Conservation (phyloP, 1,140 invertebrate species). For the Lithobius niger region DNA sequence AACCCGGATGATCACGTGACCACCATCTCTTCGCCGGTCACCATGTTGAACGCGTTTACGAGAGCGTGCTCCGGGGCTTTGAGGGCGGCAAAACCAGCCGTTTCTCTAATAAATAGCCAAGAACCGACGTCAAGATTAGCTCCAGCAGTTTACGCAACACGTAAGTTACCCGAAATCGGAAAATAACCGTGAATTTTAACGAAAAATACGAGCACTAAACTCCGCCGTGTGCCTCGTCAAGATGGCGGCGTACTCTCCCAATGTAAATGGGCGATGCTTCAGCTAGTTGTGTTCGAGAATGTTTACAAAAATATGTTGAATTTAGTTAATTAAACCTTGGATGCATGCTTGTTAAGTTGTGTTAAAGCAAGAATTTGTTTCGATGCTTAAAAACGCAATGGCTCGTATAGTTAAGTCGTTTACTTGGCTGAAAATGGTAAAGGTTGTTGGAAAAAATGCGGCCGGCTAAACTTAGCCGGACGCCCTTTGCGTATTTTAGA, state of each 20-base stretch:
- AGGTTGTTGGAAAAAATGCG: too few species aligned
- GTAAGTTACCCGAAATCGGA: slow-evolving; percentile 37
- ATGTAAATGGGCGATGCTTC: background rate
- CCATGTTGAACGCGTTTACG: slow-evolving; percentile 48
- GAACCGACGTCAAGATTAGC: slow-evolving; percentile 41
- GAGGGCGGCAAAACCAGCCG: slow-evolving; percentile 41
- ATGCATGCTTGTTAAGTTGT: background rate
- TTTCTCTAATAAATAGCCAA: slow-evolving; percentile 35
- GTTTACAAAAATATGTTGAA: background rate
- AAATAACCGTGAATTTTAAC: too few species aligned
- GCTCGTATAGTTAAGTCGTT: too few species aligned
- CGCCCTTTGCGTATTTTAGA: too few species aligned
- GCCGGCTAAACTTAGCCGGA: too few species aligned
- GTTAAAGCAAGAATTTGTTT: too few species aligned
- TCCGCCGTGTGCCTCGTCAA: background rate
- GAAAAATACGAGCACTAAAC: too few species aligned
- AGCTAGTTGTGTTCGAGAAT: background rate
- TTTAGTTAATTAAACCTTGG: background rate
- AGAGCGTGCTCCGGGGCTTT: slow-evolving; percentile 43
- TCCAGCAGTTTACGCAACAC: slow-evolving; percentile 38
- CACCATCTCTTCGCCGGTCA: slow-evolving; percentile 31
- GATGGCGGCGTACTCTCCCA: background rate
- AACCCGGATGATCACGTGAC: too few species aligned
- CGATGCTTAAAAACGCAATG: too few species aligned
- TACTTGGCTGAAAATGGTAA: too few species aligned